phyloP scores from a whole-genome alignment of 2,113 vertebrate species.

The Callocephalon fimbriatum region DNA sequence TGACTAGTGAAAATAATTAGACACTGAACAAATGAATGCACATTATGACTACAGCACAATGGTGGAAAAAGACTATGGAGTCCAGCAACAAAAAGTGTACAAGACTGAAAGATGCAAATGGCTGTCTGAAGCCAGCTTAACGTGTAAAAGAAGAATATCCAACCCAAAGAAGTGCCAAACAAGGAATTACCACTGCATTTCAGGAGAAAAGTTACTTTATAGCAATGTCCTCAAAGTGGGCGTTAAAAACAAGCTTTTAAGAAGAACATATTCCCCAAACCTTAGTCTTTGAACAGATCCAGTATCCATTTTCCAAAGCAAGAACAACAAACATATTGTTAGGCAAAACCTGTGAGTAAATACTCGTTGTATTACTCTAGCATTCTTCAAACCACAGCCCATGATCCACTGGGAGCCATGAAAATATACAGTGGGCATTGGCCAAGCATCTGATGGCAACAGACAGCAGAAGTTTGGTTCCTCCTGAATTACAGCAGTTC shows the following conservation, averaged over 20 bases:
- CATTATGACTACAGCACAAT: background rate
- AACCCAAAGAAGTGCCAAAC: background rate
- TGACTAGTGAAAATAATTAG: background rate
- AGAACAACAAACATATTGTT: background rate
- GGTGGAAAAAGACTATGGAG: background rate
- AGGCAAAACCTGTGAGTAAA: background rate
- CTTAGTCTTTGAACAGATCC: background rate
- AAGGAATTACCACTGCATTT: background rate
- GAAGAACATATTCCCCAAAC: background rate
- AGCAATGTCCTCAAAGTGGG: background rate
- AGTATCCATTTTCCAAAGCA: background rate
- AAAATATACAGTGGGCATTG: background rate
- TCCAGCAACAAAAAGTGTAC: background rate
- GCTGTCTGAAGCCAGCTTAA: background rate
- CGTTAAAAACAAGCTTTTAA: background rate
- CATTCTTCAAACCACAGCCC: background rate
- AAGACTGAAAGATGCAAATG: rapidly evolving
- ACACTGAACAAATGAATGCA: background rate
- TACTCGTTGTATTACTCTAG: background rate
- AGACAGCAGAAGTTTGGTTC: background rate
- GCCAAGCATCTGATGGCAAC: background rate
- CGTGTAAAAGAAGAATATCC: background rate
- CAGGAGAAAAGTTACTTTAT: background rate
- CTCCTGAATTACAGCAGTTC: background rate
- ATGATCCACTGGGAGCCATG: background rate